Base-by-base conservation (phyloP, 2,797 vertebrate species). In the Phylloscopus collybita region DNA sequence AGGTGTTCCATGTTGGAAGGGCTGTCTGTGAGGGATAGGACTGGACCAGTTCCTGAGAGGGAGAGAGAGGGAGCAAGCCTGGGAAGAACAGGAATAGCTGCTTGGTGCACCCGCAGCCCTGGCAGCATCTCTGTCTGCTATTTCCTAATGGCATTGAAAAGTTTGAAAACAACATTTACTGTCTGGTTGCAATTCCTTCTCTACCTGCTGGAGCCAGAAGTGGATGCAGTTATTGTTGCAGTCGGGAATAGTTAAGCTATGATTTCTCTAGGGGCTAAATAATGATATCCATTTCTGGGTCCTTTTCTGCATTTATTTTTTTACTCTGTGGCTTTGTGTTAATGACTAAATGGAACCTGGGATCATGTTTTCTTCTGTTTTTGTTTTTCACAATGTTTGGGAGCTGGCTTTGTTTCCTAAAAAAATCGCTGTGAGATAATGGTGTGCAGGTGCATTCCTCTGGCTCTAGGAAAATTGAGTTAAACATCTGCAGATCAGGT, bases 201-300 rank as follows among this genome's bases (percentile, higher is more conserved):
- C 20, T 79, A 5, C 60, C 49, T 88, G 29, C 32, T 84, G 45
- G 76, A 87, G 57, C 34, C 90, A 78, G 87, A 85, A 93, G 67
- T 66, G 25, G 18, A 72, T 84, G 50, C 1, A 10, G 71, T 69
- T 87, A 22, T 82, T 88, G 21, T 59, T 86, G 50, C n/a, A 61
- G n/a, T 19, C 0, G 0, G 34, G n/a, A 88, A 66, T 62, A 70
- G 60, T 78, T 66, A 62, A 79, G 15, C 47, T 19, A 5, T 64
- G 18, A 60, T 94, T 85, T 93, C 73, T 92, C 54, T 67, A 64
- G 40, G 16, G 54, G 3, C 16, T 82, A 34, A 75, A 4, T 89
- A 91, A 88, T 60, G 29, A 44, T 73, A 5, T 62, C 50, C 20
- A 44, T 82, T 88, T 87, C 51, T 92, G 53, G 15, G 34, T 79